Evolutionary conservation across 2,113 vertebrate genomes (phyloP), one percentile per base, ranked within the genome.

Genomic region (Todiramphus chloris): DNA sequence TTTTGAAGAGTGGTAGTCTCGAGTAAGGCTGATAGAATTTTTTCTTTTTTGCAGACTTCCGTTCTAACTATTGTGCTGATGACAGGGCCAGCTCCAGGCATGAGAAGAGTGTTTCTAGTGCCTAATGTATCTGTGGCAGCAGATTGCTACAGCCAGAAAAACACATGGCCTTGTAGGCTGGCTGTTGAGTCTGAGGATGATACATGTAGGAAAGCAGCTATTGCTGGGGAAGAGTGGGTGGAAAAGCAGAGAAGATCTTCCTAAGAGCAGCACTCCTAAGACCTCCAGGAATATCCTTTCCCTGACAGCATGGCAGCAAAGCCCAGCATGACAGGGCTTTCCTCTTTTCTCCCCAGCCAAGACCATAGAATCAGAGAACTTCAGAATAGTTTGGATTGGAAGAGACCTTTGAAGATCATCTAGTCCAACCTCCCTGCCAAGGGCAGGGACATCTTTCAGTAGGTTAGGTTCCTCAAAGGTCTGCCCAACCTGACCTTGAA

Each of bases 151-250:
- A 76, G 48, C 18, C 76, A 86, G 83, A 11, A 83, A 58, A 94
- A 94, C 58, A 80, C 35, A 23, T 4, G 23, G 43, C 55, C 31
- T 76, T 68, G 72, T 18, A 59, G 67, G n/a, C 53, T 55, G 58
- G 84, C 68, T 80, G 77, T n/a, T 69, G 68, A 69, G 24, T 56
- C 59, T 81, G 55, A 77, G 39, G 13, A 74, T 66, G 28, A 59
- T 4, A 6, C 0, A 0, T 0, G 1, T 10, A 53, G 50, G 35
- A 93, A 80, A 69, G 44, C 13, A 81, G 48, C 43, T 89, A 28
- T 12, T 77, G 35, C 72, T 56, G 39, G 33, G 25, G 43, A 41
- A 81, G 14, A n/a, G 46, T 27, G 17, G 23, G 35, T 0, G 0
- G 66, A 21, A 70, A 90, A 41, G 73, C 73, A 91, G 33, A 59